Evolutionary conservation across 92 coral and sea anemone species (phyloP).

Genomic region (Epizoanthus rinbou): DNA sequence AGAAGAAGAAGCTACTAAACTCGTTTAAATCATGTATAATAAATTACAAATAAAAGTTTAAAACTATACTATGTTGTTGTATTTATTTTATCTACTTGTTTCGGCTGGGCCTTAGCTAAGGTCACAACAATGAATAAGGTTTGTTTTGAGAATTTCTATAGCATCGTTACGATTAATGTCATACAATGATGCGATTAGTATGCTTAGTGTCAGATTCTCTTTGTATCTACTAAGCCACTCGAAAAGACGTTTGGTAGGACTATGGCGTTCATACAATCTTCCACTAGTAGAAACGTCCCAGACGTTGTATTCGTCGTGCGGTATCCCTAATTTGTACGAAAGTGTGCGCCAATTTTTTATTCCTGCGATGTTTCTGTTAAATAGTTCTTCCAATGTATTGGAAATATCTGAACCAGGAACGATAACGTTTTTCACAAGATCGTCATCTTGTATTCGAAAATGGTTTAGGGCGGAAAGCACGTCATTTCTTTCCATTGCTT

Average conservation of each 20-base stretch:
- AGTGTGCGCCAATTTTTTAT: conserved; percentile 1
- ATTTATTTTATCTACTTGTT: too few relatives aligned
- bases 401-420: neutral
- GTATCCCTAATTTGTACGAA: neutral
- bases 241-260: conserved; percentile 6
- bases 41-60: too few relatives aligned
- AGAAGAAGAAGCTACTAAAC: too few relatives aligned
- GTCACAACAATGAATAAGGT: too few relatives aligned
- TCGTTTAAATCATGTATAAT: too few relatives aligned
- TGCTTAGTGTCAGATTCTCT: neutral
- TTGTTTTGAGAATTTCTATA: neutral
- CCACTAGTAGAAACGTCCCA: neutral
- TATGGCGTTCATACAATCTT: neutral
- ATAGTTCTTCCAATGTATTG: neutral
- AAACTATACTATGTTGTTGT: too few relatives aligned
- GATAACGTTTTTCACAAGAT: conserved; percentile 1
- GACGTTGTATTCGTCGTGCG: neutral
- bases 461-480: too few relatives aligned
- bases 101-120: too few relatives aligned
- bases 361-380: neutral
- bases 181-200: neutral
- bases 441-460: neutral
- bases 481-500: too few relatives aligned
- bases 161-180: neutral
- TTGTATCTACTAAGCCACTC: neutral